These are phyloP conservation scores for Carlito syrichta DNA, from an alignment of 2,113 vertebrate genomes.

Conservation along the genomic window DNA sequence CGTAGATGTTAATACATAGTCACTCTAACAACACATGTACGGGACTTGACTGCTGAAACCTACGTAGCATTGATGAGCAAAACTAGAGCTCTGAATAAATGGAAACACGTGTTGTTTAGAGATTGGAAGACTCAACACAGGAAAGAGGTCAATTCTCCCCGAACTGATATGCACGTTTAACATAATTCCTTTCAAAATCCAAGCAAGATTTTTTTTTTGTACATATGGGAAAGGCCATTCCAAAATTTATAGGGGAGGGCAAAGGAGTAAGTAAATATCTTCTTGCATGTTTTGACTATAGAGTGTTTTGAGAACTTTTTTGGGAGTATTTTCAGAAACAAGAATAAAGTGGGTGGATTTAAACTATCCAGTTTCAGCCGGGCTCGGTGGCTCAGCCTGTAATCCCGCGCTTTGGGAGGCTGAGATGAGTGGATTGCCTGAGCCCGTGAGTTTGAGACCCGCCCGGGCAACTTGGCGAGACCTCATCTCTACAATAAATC, in stretches of 20 bases:
- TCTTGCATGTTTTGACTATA: not conserved
- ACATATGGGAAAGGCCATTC: not conserved
- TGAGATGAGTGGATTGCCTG: too few species aligned
- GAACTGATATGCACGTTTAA: rapidly evolving
- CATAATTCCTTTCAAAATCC: not conserved
- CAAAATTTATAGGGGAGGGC: not conserved
- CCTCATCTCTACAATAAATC: too few species aligned
- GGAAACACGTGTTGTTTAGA: not conserved
- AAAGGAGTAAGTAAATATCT: not conserved
- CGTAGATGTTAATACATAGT: not conserved
- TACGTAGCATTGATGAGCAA: rapidly evolving
- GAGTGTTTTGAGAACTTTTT: not conserved
- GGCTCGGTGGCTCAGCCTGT: too few species aligned
- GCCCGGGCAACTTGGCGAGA: too few species aligned
- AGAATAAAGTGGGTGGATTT: not conserved
- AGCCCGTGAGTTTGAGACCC: too few species aligned
- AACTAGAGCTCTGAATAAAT: not conserved
- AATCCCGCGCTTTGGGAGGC: too few species aligned
- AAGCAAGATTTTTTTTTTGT: not conserved
- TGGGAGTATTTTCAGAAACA: not conserved
- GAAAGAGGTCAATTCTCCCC: rapidly evolving
- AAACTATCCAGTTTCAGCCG: too few species aligned
- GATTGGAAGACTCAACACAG: not conserved
- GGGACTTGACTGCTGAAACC: not conserved
- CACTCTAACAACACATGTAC: rapidly evolving